phyloP scores from a whole-genome alignment of 2,113 vertebrate species.

The Phalacrocorax brasilianus region DNA sequence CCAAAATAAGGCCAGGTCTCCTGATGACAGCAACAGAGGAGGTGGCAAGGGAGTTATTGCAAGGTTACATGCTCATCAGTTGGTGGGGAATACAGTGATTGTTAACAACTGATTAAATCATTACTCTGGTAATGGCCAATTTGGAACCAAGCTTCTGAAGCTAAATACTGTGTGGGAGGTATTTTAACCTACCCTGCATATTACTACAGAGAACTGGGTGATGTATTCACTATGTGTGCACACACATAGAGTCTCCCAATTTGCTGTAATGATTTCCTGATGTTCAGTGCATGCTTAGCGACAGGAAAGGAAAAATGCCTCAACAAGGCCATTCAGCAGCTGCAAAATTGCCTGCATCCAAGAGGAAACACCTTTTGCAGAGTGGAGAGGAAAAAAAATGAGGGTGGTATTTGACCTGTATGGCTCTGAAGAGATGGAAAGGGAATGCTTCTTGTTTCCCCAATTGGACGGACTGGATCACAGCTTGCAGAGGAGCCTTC shows the following conservation, averaged over 20 bases:
- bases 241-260: not conserved
- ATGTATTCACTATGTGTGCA: not conserved
- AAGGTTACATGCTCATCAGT: not conserved
- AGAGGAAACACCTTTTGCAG: not conserved
- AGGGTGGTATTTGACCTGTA: not conserved
- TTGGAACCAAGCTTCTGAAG: constrained; percentile 21
- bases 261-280: constrained; percentile 37
- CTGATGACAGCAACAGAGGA: constrained; percentile 10
- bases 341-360: not conserved
- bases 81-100: not conserved
- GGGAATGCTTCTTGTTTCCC: not conserved
- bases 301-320: not conserved
- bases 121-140: constrained; percentile 10
- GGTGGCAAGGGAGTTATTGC: not conserved
- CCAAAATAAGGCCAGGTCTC: not conserved
- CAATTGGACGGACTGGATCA: not conserved
- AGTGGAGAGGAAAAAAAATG: not conserved
- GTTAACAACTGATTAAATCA: constrained; percentile 49
- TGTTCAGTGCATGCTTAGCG: not conserved
- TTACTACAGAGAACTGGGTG: not conserved
- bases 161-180: constrained; percentile 4
- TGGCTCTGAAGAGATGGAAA: not conserved
- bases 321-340: not conserved
- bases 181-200: constrained; percentile 21
- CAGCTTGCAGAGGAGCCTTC: not conserved